Evolutionary conservation across 2,888 invertebrate species (phyloP).

Genomic region (Ctenicera cuprea): DNA sequence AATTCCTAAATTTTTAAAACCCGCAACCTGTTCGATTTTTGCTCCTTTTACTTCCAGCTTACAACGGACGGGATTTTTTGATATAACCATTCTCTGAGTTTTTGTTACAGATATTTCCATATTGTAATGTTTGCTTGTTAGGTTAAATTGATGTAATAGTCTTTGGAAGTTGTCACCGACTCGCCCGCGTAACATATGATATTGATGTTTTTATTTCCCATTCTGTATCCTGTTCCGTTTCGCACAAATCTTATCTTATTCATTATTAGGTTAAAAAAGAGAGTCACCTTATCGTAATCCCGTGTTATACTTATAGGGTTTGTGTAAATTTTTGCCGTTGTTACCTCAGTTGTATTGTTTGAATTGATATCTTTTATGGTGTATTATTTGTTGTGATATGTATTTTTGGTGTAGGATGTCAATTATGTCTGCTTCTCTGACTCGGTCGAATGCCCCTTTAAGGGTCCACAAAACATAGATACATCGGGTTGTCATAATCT

Average conservation of each 20-base stretch:
- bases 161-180: conserved; percentile 1
- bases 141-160: conserved; percentile 14
- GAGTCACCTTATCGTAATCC: conserved; percentile 17
- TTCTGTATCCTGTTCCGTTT: neutral
- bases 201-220: conserved; percentile 13
- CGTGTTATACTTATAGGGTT: conserved; percentile 17
- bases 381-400: conserved; percentile 25
- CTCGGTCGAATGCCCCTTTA: conserved; percentile 15
- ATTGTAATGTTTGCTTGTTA: conserved; percentile 18
- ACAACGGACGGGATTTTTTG: no score
- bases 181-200: conserved; percentile 3
- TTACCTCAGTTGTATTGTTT: conserved; percentile 13
- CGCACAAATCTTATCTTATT: conserved; percentile 9
- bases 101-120: no score
- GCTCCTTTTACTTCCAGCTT: no score
- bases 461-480: conserved; percentile 22
- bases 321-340: conserved; percentile 11
- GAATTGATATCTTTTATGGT: conserved; percentile 13
- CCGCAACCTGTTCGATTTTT: no score
- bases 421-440: conserved; percentile 4
- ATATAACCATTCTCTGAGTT: no score
- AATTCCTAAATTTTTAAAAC: no score
- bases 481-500: conserved; percentile 25
- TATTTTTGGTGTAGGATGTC: conserved; percentile 19
- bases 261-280: conserved; percentile 27